Conservation (phyloP, 2,888 invertebrate genomes). For the Myathropa florea region DNA sequence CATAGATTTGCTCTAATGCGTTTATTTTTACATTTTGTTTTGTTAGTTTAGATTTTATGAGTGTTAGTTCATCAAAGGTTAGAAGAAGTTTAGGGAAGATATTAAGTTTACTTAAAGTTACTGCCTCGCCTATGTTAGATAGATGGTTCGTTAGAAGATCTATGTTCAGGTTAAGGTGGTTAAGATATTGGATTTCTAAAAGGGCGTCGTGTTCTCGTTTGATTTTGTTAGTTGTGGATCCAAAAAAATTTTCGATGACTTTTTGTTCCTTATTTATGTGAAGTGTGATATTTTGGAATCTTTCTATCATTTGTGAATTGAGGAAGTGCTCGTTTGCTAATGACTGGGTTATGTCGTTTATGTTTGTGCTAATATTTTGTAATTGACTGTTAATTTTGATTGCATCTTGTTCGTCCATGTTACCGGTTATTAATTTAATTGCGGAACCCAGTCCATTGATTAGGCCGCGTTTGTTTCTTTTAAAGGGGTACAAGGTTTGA, state of each 20-base stretch:
- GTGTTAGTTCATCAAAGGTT: too few relatives aligned
- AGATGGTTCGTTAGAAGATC: not conserved
- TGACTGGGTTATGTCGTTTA: not conserved
- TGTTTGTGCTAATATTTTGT: not conserved
- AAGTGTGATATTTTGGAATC: not conserved
- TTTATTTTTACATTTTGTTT: too few relatives aligned
- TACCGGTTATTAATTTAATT: too few relatives aligned
- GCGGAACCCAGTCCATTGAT: too few relatives aligned
- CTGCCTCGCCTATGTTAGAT: too few relatives aligned
- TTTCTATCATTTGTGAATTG: not conserved
- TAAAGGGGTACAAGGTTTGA: too few relatives aligned
- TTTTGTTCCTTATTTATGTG: not conserved
- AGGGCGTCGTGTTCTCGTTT: not conserved
- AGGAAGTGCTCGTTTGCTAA: not conserved
- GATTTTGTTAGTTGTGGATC: not conserved
- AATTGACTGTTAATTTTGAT: not conserved
- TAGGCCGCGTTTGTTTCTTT: too few relatives aligned
- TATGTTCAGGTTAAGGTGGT: not conserved
- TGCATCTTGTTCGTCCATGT: constrained; percentile 5
- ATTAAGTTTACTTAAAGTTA: too few relatives aligned
- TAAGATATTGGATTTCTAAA: not conserved
- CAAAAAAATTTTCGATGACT: not conserved
- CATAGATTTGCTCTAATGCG: too few relatives aligned
- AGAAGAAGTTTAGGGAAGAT: too few relatives aligned
- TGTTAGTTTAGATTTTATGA: too few relatives aligned